A percentile compares a stretch with the other conserved stretches of the same genome.
These are phyloP conservation scores for Copidosoma aretas DNA, from an alignment of 2,888 invertebrate species.

Conservation along the genomic window DNA sequence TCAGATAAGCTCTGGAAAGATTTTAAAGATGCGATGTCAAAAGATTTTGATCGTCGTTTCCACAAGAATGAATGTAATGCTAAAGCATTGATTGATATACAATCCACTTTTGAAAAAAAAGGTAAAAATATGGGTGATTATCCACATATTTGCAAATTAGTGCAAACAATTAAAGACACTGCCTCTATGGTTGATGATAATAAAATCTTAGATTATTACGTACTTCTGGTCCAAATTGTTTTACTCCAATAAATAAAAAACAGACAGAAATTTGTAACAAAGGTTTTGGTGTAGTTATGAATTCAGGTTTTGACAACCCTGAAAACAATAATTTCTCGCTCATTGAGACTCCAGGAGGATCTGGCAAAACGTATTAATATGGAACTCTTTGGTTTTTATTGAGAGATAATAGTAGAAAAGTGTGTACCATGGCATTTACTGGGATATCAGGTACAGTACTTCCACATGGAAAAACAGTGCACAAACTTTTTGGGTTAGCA, in stretches of 20 bases:
- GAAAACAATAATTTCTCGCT: conserved; percentile 23
- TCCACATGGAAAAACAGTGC: conserved; percentile 12
- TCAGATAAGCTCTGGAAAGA: conserved; percentile 39
- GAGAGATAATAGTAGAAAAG: neutral
- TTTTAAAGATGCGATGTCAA: conserved; percentile 40
- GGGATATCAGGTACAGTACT: conserved; percentile 36
- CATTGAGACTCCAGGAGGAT: conserved; percentile 59
- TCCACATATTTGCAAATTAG: too few relatives aligned
- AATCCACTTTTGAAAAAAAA: too few relatives aligned
- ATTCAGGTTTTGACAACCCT: neutral
- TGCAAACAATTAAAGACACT: too few relatives aligned
- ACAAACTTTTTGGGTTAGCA: conserved; percentile 1
- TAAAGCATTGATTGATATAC: conserved; percentile 5
- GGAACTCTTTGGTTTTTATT: conserved; percentile 40
- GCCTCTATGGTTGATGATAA: neutral
- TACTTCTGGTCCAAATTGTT: neutral
- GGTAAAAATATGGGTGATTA: too few relatives aligned
- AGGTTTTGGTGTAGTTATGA: conserved; percentile 10
- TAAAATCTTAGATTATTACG: neutral
- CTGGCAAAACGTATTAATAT: conserved; percentile 60
- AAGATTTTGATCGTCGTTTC: conserved; percentile 28
- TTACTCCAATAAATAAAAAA: conserved; percentile 24
- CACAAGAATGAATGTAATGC: neutral
- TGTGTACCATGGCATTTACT: conserved; percentile 35
- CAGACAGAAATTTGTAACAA: conserved; percentile 25